phyloP scores from a whole-genome alignment of 2,888 invertebrate genomes.

The Hanleya hanleyi region DNA sequence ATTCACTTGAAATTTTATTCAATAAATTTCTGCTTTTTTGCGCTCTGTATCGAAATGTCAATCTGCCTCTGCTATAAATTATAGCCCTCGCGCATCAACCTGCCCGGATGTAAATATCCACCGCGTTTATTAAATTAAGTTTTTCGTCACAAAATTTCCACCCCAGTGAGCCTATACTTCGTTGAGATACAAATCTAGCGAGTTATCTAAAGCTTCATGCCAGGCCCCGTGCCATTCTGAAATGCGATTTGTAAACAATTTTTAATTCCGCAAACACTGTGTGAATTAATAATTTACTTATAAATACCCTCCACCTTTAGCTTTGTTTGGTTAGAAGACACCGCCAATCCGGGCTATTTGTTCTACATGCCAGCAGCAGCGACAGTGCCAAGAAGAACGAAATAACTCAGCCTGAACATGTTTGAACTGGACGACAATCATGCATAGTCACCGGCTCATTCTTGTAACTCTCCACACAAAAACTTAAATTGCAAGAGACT shows the following conservation, averaged over 20 bases:
- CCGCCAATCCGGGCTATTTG: neutral
- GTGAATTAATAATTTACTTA: constrained; percentile 10
- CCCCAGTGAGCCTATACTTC: no score
- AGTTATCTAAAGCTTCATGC: no score
- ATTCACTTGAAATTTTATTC: no score
- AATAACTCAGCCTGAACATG: neutral
- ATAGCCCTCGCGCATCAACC: no score
- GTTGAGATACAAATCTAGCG: no score
- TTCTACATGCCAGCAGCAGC: neutral
- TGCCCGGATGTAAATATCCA: no score
- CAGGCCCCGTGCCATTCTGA: neutral
- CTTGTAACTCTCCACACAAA: neutral
- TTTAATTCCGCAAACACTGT: constrained; percentile 5
- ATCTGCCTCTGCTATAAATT: no score
- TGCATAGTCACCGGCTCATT: neutral
- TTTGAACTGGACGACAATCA: neutral
- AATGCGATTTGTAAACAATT: constrained; percentile 7
- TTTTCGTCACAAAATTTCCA: no score
- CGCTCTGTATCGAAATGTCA: no score
- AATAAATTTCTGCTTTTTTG: no score
- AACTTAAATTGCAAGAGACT: constrained; percentile 4
- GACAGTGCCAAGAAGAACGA: neutral
- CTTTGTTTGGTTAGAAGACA: neutral
- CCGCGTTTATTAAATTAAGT: no score
- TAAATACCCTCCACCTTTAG: neutral